Evolutionary conservation across 2,113 vertebrate genomes (phyloP).

Genomic region (Penelope pileata): DNA sequence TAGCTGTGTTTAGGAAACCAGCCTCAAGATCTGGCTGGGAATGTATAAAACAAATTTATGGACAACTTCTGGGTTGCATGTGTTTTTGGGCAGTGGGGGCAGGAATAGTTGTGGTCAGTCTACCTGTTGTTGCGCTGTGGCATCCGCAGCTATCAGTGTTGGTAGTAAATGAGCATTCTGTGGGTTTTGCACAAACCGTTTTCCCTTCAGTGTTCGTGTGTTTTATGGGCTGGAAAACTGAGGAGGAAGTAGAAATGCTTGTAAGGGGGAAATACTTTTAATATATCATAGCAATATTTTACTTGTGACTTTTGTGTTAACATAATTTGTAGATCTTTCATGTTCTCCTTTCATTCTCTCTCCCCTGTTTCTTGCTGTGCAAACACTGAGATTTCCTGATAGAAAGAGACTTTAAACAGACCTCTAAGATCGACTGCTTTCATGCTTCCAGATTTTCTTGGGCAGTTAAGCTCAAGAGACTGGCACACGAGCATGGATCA

Average conservation of each 20-base stretch:
- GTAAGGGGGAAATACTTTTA: constrained; percentile 16
- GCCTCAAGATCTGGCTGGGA: background rate
- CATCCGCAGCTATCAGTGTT: background rate
- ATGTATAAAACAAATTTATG: background rate
- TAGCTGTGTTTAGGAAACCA: background rate
- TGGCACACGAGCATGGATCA: background rate
- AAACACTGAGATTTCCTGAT: constrained; percentile 36
- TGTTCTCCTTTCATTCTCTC: constrained; percentile 22
- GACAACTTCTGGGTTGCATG: background rate
- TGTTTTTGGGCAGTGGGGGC: background rate
- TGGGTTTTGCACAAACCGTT: background rate
- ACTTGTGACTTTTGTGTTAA: constrained; percentile 30
- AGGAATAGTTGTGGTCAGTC: background rate
- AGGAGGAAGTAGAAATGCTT: constrained; percentile 30
- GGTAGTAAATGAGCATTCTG: background rate
- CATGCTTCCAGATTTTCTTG: constrained; percentile 38
- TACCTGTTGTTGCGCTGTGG: rapidly evolving
- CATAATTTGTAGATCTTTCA: constrained; percentile 41
- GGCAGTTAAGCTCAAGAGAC: constrained; percentile 48
- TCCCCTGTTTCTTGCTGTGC: constrained; percentile 11
- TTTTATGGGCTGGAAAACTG: constrained; percentile 3
- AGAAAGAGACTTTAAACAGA: constrained; percentile 20
- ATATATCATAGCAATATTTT: constrained; percentile 25
- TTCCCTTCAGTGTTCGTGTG: background rate
- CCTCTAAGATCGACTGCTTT: constrained; percentile 10